These are phyloP conservation scores for Amphipoea lucens DNA, from an alignment of 2,888 invertebrate genomes.

Conservation along the genomic window DNA sequence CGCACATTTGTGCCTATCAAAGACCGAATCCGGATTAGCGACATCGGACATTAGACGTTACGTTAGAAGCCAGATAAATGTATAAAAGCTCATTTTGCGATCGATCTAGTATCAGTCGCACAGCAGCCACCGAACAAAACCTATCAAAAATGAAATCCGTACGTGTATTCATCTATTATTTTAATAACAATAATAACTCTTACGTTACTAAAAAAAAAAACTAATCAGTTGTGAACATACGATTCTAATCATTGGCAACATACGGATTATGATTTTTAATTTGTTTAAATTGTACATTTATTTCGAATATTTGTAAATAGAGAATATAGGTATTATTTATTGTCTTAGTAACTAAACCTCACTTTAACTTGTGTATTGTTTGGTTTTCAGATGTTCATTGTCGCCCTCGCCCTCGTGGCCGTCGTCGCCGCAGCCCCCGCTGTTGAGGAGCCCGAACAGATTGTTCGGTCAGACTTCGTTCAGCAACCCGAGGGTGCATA, in stretches of 20 bases:
- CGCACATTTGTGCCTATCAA: conserved; percentile 26
- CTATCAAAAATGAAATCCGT: conserved; percentile 39
- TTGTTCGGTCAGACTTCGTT: neutral
- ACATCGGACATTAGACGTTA: neutral
- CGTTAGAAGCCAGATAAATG: conserved; percentile 1
- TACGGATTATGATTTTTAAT: too few species aligned
- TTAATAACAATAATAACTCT: neutral
- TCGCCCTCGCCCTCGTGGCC: conserved; percentile 64
- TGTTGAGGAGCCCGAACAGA: neutral
- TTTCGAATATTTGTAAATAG: neutral
- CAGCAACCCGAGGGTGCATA: conserved; percentile 24
- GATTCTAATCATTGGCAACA: neutral
- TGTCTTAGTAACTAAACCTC: neutral
- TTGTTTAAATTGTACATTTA: neutral
- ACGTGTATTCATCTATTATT: conserved; percentile 14
- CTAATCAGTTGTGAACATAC: neutral
- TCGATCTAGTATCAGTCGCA: conserved; percentile 21
- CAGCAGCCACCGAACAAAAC: conserved; percentile 22
- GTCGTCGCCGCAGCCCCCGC: conserved; percentile 48
- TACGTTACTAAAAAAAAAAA: neutral
- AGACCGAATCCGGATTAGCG: conserved; percentile 29
- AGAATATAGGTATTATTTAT: neutral
- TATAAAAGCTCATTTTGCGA: conserved; percentile 25
- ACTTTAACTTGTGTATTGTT: neutral
- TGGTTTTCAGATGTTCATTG: conserved; percentile 56